phyloP scores from a whole-genome alignment of 1,140 invertebrate genomes.

The Aphaenogaster ashmeadi region DNA sequence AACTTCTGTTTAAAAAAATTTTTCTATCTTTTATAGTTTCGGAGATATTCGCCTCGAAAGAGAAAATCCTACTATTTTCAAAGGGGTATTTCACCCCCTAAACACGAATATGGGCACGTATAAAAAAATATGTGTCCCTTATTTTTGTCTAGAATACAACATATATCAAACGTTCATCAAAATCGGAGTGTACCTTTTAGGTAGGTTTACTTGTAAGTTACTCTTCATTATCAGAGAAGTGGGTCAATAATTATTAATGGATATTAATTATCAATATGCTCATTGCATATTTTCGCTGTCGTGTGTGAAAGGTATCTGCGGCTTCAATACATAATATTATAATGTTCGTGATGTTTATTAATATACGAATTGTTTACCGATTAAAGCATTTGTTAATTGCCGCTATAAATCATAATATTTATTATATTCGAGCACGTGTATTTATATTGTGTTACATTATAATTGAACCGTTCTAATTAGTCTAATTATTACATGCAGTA shows the following conservation, averaged over 20 bases:
- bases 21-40: too few relatives aligned
- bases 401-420: slow-evolving; percentile 6
- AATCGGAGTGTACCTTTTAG: too few relatives aligned
- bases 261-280: background rate
- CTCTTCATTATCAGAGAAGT: background rate
- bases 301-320: background rate
- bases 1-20: too few relatives aligned
- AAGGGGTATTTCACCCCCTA: too few relatives aligned
- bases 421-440: background rate
- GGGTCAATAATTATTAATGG: background rate
- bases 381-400: slow-evolving; percentile 31
- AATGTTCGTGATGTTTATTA: slow-evolving; percentile 7
- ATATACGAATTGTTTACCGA: background rate
- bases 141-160: too few relatives aligned
- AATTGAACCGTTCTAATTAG: background rate
- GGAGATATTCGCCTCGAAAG: too few relatives aligned
- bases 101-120: too few relatives aligned
- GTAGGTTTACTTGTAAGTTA: background rate
- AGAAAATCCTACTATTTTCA: too few relatives aligned
- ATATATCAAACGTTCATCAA: too few relatives aligned
- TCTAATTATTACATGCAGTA: slow-evolving; percentile 3
- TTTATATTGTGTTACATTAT: slow-evolving; percentile 7
- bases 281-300: background rate
- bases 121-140: too few relatives aligned
- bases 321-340: background rate